These are phyloP conservation scores for Bombus confusus DNA, from an alignment of 1,140 invertebrate species.

Conservation along the genomic window DNA sequence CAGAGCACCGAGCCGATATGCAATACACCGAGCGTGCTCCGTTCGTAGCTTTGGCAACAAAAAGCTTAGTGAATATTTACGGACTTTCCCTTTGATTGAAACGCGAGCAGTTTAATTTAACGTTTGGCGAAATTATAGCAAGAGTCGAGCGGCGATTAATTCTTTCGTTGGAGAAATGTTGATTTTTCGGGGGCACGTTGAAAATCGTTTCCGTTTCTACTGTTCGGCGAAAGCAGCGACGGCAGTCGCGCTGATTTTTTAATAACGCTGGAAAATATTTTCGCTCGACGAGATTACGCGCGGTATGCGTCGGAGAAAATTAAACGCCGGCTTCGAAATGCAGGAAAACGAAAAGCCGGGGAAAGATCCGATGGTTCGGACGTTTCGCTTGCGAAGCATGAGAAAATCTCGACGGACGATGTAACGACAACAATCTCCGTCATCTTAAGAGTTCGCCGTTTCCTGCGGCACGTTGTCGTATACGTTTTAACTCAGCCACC, in stretches of 20 bases:
- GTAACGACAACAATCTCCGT: background rate
- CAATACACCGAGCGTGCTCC: background rate
- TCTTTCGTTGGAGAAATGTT: conserved; percentile 36
- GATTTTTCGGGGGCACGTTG: conserved; percentile 45
- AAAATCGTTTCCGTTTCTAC: conserved; percentile 39
- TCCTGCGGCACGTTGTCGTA: no score
- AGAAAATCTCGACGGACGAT: background rate
- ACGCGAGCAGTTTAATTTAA: conserved; percentile 15
- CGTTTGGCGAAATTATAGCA: conserved; percentile 41
- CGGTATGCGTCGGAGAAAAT: conserved; percentile 45
- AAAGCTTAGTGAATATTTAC: conserved; percentile 1
- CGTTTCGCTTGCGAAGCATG: background rate
- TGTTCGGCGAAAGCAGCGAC: background rate
- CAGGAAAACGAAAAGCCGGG: no score
- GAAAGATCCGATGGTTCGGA: background rate
- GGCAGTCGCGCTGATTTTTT: conserved; percentile 7
- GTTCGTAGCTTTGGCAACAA: background rate
- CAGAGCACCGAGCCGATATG: conserved; percentile 32
- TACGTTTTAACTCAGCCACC: background rate
- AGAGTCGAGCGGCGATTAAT: background rate
- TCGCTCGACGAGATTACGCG: conserved; percentile 35
- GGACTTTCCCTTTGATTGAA: conserved; percentile 24
- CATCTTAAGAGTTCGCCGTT: background rate
- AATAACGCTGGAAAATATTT: conserved; percentile 38
- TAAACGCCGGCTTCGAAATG: conserved; percentile 19